Evolutionary conservation across 2,113 vertebrate genomes (phyloP).

Genomic region (Scolopax mira): DNA sequence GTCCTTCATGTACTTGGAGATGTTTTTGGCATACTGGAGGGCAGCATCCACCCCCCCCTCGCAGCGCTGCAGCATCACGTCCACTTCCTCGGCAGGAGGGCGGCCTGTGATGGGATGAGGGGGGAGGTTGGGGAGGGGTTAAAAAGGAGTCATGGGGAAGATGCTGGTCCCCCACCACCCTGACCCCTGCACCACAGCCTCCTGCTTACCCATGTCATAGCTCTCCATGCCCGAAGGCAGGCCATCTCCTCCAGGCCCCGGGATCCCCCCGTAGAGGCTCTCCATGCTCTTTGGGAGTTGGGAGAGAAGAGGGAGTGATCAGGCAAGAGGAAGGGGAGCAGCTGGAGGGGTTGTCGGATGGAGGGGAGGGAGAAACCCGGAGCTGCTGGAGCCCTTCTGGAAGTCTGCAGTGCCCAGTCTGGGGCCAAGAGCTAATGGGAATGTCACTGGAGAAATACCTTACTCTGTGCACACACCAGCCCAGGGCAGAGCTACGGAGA

Average conservation of each 20-base stretch:
- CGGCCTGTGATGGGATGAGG: slow-evolving; percentile 8
- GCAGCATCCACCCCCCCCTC: slow-evolving; percentile 91
- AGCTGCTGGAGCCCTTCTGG: neutral
- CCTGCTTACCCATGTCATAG: slow-evolving; percentile 67
- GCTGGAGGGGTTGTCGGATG: neutral
- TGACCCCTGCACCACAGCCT: neutral
- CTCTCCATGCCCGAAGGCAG: slow-evolving; percentile 54
- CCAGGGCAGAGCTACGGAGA: neutral
- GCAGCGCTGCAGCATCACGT: slow-evolving; percentile 87
- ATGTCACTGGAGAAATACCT: neutral
- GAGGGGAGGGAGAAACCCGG: neutral
- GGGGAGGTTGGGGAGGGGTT: neutral
- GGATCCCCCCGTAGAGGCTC: slow-evolving; percentile 78
- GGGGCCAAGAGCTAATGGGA: neutral
- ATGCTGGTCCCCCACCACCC: accelerated
- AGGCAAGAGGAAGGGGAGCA: neutral
- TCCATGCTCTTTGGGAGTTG: slow-evolving; percentile 83
- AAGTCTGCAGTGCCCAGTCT: neutral
- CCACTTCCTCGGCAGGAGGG: slow-evolving; percentile 80
- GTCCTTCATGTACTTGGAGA: slow-evolving; percentile 97
- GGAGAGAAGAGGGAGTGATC: neutral
- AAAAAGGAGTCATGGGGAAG: neutral
- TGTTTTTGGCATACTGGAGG: slow-evolving; percentile 87
- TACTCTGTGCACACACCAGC: neutral
- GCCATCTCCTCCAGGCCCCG: slow-evolving; percentile 70